Conservation (phyloP, 2,113 vertebrate genomes). For the Forbesichthys papilliferus region DNA sequence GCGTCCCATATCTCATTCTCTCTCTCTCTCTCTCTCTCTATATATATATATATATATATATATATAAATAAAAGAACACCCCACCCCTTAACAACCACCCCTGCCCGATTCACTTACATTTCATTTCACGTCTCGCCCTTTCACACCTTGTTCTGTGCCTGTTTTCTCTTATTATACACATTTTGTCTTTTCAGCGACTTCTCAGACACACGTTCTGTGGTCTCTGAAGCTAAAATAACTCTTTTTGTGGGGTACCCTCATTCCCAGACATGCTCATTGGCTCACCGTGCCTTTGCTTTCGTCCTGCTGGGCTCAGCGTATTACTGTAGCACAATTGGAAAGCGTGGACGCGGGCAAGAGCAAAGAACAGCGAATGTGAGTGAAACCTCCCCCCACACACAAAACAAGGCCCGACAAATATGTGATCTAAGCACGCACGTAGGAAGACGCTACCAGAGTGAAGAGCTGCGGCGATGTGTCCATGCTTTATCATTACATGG, state of each 20-base stretch:
- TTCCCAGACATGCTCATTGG: constrained; percentile 42
- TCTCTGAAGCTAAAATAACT: constrained; percentile 44
- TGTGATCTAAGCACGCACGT: constrained; percentile 27
- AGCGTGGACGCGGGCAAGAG: constrained; percentile 17
- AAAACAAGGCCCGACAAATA: constrained; percentile 55
- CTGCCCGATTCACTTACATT: background rate
- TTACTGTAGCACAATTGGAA: constrained; percentile 29
- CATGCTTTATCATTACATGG: constrained; percentile 51
- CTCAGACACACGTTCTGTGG: constrained; percentile 22
- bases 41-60: too few species aligned
- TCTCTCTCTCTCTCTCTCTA: background rate
- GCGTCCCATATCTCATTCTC: background rate
- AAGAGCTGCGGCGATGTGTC: constrained; percentile 7
- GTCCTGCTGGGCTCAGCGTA: constrained; percentile 59
- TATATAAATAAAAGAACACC: too few species aligned
- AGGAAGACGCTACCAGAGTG: background rate
- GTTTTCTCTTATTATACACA: constrained; percentile 19
- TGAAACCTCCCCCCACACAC: constrained; percentile 25
- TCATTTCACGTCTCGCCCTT: background rate
- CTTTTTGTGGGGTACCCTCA: constrained; percentile 40
- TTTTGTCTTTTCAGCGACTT: constrained; percentile 11
- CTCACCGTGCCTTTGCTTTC: constrained; percentile 48
- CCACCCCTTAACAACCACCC: background rate
- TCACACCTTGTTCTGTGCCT: constrained; percentile 8
- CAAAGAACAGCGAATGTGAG: constrained; percentile 46